These are phyloP conservation scores for Drosophila kanapiae DNA, from an alignment of 1,140 invertebrate genomes.

Conservation along the genomic window DNA sequence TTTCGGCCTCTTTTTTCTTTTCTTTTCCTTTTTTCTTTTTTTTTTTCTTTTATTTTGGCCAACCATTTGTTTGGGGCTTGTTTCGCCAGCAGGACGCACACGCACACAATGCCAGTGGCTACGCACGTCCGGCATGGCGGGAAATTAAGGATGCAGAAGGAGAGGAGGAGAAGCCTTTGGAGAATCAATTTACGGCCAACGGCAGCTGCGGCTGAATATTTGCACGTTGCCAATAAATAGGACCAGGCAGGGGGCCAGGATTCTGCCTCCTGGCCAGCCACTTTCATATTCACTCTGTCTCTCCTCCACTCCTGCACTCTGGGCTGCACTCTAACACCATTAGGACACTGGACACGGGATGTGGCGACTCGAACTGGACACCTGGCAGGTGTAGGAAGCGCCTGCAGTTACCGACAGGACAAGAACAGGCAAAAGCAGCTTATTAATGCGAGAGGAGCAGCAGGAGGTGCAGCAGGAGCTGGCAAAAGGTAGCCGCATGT, in stretches of 20 bases:
- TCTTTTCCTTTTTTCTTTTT: not conserved
- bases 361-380: not conserved
- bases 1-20: slow-evolving; percentile 1
- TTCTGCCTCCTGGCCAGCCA: too few species aligned
- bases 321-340: slow-evolving; percentile 18
- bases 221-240: slow-evolving; percentile 39
- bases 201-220: slow-evolving; percentile 34
- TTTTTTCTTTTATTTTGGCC: not conserved
- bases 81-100: slow-evolving; percentile 9
- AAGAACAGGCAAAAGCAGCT: slow-evolving; percentile 58
- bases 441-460: slow-evolving; percentile 54
- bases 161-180: not conserved
- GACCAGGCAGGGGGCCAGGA: too few species aligned
- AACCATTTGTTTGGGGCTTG: slow-evolving; percentile 41
- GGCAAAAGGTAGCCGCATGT: slow-evolving; percentile 49
- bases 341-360: not conserved
- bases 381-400: slow-evolving; percentile 45
- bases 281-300: not conserved
- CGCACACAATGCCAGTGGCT: slow-evolving; percentile 5
- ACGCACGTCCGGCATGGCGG: slow-evolving; percentile 11
- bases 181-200: slow-evolving; percentile 32
- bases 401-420: slow-evolving; percentile 53
- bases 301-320: not conserved
- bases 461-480: slow-evolving; percentile 15
- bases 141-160: slow-evolving; percentile 8